Evolutionary conservation across 2,797 vertebrate species (phyloP).

Genomic region (Tangara arthus): DNA sequence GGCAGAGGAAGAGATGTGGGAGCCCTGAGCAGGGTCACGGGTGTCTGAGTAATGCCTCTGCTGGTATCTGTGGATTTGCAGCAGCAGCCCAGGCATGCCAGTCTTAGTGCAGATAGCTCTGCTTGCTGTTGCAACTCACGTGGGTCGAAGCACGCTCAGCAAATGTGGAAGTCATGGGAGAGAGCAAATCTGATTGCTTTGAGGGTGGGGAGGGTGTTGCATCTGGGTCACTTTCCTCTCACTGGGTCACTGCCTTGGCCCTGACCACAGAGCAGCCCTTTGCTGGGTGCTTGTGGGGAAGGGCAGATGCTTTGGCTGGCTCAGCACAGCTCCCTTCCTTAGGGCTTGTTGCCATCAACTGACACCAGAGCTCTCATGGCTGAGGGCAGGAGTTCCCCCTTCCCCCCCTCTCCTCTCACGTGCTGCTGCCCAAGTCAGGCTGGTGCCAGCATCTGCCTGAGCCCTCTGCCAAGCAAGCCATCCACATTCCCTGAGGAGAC

Average conservation of each 20-base stretch:
- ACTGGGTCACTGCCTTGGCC: neutral
- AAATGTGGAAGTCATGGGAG: neutral
- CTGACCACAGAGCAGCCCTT: neutral
- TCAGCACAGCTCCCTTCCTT: neutral
- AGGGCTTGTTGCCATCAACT: accelerated
- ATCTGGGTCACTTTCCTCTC: neutral
- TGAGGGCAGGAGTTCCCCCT: neutral
- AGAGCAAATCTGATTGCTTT: neutral
- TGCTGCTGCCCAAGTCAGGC: neutral
- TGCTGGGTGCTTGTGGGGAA: neutral
- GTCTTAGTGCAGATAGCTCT: neutral
- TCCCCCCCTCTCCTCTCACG: accelerated
- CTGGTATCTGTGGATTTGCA: neutral
- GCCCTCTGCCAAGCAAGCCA: neutral
- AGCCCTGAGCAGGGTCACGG: neutral
- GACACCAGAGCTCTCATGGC: neutral
- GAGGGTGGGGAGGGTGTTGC: neutral
- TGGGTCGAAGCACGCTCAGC: neutral
- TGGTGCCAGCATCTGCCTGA: neutral
- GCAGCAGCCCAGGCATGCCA: neutral
- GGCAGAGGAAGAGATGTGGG: neutral
- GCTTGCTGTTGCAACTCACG: neutral
- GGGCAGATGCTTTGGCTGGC: neutral
- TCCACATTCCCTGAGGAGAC: neutral
- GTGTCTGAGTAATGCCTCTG: neutral